Conservation (phyloP, 2,888 invertebrate genomes). For the Spicauda simplicius region DNA sequence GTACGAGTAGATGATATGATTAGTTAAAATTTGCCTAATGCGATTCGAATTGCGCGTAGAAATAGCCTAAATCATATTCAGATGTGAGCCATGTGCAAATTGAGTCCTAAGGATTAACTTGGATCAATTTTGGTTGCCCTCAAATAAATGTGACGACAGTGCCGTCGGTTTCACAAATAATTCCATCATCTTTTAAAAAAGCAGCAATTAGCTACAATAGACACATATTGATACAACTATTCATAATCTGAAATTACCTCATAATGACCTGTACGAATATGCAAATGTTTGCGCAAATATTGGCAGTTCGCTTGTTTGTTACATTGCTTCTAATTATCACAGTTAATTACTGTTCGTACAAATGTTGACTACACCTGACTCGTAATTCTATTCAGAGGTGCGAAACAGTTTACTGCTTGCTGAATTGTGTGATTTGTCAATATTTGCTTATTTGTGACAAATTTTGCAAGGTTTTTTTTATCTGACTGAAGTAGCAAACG, state of each 20-base stretch:
- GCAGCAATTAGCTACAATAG: too few species aligned
- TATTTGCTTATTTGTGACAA: not conserved
- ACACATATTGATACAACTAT: not conserved
- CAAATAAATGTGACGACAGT: too few species aligned
- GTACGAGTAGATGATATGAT: too few species aligned
- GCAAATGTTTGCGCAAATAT: constrained; percentile 19
- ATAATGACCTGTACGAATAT: not conserved
- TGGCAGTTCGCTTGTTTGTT: not conserved
- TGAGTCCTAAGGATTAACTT: too few species aligned
- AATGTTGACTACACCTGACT: constrained; percentile 2
- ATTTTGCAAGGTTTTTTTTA: not conserved
- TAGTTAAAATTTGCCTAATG: too few species aligned
- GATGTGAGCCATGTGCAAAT: too few species aligned
- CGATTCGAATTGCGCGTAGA: too few species aligned
- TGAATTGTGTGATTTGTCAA: not conserved
- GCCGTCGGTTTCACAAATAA: too few species aligned
- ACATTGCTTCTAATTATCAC: constrained; percentile 14
- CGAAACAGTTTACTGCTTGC: not conserved
- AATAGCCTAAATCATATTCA: too few species aligned
- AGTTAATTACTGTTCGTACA: constrained; percentile 13
- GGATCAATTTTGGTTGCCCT: too few species aligned
- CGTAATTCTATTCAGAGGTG: not conserved
- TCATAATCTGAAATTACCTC: constrained; percentile 4
- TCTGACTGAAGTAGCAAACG: too few species aligned
- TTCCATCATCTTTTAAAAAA: too few species aligned